Evolutionary conservation across 2,797 vertebrate genomes (phyloP).

Genomic region (Crocodylus rhombifer): DNA sequence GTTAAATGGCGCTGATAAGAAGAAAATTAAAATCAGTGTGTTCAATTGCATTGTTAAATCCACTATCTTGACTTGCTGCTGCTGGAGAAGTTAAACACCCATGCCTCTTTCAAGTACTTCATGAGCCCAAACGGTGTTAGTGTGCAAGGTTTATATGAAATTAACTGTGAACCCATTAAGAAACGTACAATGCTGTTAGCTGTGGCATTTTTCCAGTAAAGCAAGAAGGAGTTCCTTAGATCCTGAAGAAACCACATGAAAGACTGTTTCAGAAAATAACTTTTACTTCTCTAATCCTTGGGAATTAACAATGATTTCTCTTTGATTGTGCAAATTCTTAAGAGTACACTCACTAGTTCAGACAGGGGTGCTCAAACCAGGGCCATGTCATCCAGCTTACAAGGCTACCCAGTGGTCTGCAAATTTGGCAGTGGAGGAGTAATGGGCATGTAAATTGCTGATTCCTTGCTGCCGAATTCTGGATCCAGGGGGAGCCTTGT

Average conservation of each 20-base stretch:
- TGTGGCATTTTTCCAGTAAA: constrained; percentile 30
- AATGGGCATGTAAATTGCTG: too few relatives aligned
- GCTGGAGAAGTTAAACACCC: neutral
- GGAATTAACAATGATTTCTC: neutral
- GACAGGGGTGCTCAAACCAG: too few relatives aligned
- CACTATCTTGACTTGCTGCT: neutral
- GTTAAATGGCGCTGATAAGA: accelerated
- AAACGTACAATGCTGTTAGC: neutral
- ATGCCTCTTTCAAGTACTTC: neutral
- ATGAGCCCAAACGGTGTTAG: neutral
- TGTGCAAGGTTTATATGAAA: neutral
- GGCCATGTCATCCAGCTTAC: too few relatives aligned
- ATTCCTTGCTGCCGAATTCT: too few relatives aligned
- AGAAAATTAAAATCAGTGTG: neutral
- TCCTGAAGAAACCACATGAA: neutral
- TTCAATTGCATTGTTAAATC: neutral
- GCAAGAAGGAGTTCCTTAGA: constrained; percentile 27
- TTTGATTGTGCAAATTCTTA: neutral
- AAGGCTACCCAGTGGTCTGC: too few relatives aligned
- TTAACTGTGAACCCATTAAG: neutral
- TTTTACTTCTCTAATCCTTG: neutral
- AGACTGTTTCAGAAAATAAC: neutral
- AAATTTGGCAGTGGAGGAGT: too few relatives aligned
- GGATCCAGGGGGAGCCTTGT: too few relatives aligned
- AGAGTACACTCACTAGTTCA: too few relatives aligned